phyloP scores from a whole-genome alignment of 2,113 vertebrate species.

The Cochlearius cochlearius region DNA sequence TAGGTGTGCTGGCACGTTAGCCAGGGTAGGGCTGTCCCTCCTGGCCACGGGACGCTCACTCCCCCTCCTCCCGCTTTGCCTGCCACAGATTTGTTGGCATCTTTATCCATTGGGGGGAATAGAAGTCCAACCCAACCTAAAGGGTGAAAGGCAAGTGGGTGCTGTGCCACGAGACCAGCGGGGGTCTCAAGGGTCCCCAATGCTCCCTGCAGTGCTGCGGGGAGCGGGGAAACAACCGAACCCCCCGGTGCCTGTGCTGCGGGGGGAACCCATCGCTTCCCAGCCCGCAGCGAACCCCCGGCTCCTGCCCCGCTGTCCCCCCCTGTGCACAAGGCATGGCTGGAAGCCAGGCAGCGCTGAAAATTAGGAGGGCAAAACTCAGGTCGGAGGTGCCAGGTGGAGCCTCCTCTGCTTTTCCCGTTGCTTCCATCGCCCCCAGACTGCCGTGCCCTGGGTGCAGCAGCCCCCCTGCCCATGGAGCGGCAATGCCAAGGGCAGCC shows the following conservation, averaged over 20 bases:
- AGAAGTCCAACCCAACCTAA: background rate
- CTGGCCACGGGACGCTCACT: background rate
- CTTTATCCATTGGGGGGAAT: background rate
- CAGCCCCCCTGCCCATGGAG: background rate
- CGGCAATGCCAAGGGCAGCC: background rate
- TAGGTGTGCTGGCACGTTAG: background rate
- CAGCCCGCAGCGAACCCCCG: accelerated
- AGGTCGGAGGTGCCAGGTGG: accelerated
- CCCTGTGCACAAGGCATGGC: background rate
- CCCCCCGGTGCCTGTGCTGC: background rate
- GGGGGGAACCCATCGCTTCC: background rate
- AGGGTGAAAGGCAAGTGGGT: background rate
- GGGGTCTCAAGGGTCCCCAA: accelerated
- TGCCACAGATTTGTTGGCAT: background rate
- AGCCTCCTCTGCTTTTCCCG: background rate
- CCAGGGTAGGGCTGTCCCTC: background rate
- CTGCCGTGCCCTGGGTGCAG: background rate
- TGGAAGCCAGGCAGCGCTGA: background rate
- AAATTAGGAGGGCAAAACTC: background rate
- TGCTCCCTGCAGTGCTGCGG: accelerated
- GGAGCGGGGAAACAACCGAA: accelerated
- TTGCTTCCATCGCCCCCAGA: background rate
- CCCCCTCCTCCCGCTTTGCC: background rate
- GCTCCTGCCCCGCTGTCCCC: background rate
- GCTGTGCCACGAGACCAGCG: background rate